Base-by-base conservation (phyloP, 2,888 invertebrate species). In the Drosophila emarginata region DNA sequence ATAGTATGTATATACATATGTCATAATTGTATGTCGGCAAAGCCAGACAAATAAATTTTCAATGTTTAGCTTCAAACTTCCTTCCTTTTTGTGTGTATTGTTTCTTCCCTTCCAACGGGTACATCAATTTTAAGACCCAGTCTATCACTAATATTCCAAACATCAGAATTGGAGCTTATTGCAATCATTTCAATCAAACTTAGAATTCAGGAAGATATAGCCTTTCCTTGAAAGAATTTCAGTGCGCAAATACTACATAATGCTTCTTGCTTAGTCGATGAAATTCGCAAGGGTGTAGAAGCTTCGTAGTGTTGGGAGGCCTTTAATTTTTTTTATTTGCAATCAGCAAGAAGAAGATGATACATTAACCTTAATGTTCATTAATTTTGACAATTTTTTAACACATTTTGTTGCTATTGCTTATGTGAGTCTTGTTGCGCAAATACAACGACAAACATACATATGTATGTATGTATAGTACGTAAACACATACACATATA, bases 281-380 rank as follows among this genome's bases (percentile, higher is more conserved):
- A 32, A 9, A 32, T 32, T 32, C 9, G 39, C 39, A 39, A 45
- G 45, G 18, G 45, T 45, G 18, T 45, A 11, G 11, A 18, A 18
- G 21, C 45, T 21, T 45, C 21, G 12, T 32, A 9, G 11, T 1
- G 11, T 32, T 32, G 4, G 28, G 28, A 28, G 6, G n/a, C 28
- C 28, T 28, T 28, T 28, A 28, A 5, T 7, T 32, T 32, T 32
- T 53, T 59, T 64, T 72, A 65, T 71, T 71, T 71, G 72, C 65
- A 71, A 71, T 72, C 64, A 59, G 65, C 60, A 56, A 59, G 54
- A 66, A 71, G 82, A 87, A 26, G 26, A 23, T 76, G 85, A 81
- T 77, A 84, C 87, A 77, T 84, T 87, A 82, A 87, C 82, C 82
- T 87, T 87, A 82, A 76, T 72, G 77, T 83, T 73, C 60, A 37